phyloP scores from a whole-genome alignment of 2,797 vertebrate genomes.

The Picus viridis region DNA sequence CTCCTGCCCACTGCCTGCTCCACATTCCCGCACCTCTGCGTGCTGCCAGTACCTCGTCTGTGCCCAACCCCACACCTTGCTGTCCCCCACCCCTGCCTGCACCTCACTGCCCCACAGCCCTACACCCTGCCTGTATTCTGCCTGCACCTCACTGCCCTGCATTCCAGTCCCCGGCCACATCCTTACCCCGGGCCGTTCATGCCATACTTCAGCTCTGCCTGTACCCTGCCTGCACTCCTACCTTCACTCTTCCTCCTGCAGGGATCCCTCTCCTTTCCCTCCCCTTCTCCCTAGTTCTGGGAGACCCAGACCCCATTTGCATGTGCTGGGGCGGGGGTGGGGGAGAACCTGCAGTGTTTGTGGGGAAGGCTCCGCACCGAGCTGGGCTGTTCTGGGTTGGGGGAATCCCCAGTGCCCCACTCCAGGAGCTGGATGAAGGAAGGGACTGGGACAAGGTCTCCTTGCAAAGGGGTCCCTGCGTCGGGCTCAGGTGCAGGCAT shows the following conservation, averaged over 20 bases:
- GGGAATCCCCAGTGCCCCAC: not conserved
- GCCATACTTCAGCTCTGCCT: not conserved
- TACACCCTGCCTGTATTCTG: not conserved
- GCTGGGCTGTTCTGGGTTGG: no score
- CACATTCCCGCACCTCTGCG: no score
- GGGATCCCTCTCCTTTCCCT: not conserved
- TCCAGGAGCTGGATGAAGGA: not conserved
- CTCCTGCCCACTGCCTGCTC: no score
- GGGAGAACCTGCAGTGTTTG: not conserved
- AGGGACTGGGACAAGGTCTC: not conserved
- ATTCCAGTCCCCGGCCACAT: not conserved
- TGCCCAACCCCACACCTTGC: no score
- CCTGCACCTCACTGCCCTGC: not conserved
- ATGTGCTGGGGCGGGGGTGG: not conserved
- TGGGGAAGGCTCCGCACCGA: not conserved
- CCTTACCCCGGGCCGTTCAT: no score
- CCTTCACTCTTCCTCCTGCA: not conserved
- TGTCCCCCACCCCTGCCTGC: no score
- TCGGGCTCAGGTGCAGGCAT: not conserved
- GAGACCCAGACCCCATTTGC: not conserved
- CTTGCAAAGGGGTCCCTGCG: not conserved
- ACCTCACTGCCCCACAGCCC: no score
- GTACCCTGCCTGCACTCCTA: no score
- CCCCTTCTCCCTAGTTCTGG: not conserved
- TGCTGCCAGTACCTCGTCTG: no score